These are phyloP conservation scores for Daktulosphaira vitifoliae DNA, from an alignment of 1,140 invertebrate species.

Conservation along the genomic window DNA sequence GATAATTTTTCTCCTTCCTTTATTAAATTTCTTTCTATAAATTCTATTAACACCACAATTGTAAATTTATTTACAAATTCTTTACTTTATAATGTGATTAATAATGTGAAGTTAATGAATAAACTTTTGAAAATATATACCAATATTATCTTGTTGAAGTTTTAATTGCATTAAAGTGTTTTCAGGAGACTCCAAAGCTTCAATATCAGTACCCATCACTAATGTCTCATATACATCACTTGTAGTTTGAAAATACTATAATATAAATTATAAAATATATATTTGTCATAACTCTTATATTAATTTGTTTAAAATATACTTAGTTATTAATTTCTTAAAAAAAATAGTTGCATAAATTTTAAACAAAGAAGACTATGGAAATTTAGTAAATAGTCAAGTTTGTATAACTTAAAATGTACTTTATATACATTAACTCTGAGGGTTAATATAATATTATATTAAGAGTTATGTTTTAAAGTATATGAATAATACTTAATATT, in stretches of 20 bases:
- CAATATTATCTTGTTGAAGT: conserved; percentile 44
- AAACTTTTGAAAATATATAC: conserved; percentile 42
- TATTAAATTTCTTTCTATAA: conserved; percentile 57
- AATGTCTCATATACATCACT: conserved; percentile 58
- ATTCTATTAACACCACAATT: conserved; percentile 45
- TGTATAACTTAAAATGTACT: no score
- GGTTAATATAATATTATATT: no score
- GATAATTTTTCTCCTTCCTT: conserved; percentile 69
- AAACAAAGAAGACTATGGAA: no score
- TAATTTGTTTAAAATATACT: no score
- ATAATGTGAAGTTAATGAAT: neutral
- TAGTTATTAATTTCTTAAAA: no score
- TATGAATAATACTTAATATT: no score
- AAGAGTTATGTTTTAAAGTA: no score
- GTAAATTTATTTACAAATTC: neutral
- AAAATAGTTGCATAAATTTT: no score
- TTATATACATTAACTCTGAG: no score
- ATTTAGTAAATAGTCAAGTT: no score
- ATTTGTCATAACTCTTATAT: no score
- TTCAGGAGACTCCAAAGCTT: conserved; percentile 49
- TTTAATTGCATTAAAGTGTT: conserved; percentile 50
- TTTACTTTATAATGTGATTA: neutral
- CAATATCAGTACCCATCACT: conserved; percentile 51
- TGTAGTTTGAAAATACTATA: conserved; percentile 54
- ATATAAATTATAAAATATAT: no score